Percentiles rank a stretch among this genome's conserved stretches.
phyloP scores from a whole-genome alignment of 1,140 invertebrate species.

The Wiebesia pumilae region DNA sequence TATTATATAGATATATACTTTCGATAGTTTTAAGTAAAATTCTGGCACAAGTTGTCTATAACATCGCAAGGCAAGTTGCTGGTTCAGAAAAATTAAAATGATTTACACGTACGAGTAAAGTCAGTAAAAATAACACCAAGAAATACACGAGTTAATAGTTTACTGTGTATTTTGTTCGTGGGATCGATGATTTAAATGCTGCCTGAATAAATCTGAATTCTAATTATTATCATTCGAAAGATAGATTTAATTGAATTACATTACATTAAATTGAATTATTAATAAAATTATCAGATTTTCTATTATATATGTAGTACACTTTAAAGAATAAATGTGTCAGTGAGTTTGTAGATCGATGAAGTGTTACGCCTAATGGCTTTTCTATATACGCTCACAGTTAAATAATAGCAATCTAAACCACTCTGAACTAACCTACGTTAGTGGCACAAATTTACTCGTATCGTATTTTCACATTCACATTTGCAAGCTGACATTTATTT shows the following conservation, averaged over 20 bases:
- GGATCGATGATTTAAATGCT: no score
- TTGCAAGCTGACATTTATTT: not conserved
- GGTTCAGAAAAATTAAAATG: no score
- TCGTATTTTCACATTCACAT: slow-evolving; percentile 27
- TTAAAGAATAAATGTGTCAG: not conserved
- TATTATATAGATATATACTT: no score
- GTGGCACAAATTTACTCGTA: slow-evolving; percentile 19
- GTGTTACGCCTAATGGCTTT: not conserved
- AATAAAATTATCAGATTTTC: not conserved
- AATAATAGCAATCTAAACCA: slow-evolving; percentile 9
- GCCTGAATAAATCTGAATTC: no score
- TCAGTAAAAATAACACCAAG: no score
- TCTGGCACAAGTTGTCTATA: no score
- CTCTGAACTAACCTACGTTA: slow-evolving; percentile 25
- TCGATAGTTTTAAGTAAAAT: no score
- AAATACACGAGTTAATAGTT: no score
- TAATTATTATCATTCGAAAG: no score
- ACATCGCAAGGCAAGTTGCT: no score
- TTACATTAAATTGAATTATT: not conserved
- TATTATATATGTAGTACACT: not conserved
- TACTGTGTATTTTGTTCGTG: no score
- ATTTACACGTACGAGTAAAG: no score
- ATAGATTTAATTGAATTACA: not conserved
- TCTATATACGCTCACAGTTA: slow-evolving; percentile 2
- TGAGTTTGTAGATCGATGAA: not conserved